Percentiles rank a stretch among this genome's conserved stretches.
These are phyloP conservation scores for Montifringilla adamsi DNA, from an alignment of 2,113 vertebrate species.

Conservation along the genomic window DNA sequence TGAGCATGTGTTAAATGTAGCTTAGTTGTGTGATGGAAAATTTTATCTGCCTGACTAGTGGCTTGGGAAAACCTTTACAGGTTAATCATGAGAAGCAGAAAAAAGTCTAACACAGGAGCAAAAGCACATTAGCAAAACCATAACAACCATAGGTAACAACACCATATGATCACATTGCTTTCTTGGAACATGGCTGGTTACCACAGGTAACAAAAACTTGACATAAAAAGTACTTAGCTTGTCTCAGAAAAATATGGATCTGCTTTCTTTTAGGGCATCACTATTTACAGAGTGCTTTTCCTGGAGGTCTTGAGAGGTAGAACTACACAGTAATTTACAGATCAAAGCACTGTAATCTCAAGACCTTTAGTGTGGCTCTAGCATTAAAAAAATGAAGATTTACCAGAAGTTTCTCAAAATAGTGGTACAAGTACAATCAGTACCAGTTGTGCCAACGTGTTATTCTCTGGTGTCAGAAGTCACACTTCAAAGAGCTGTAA, in stretches of 20 bases:
- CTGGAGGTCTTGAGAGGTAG: neutral
- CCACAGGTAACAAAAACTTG: slow-evolving; percentile 7
- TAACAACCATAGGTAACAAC: slow-evolving; percentile 4
- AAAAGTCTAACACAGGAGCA: neutral
- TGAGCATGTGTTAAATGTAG: neutral
- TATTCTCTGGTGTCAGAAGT: neutral
- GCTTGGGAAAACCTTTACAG: neutral
- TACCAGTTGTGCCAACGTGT: neutral
- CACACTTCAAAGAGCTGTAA: neutral
- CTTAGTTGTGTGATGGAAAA: neutral
- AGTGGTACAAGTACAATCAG: neutral
- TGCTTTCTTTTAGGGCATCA: neutral
- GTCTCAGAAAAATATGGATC: neutral
- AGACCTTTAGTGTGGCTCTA: neutral
- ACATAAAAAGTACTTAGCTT: neutral
- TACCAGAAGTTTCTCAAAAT: neutral
- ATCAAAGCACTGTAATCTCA: neutral
- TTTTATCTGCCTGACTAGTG: neutral
- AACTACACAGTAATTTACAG: neutral
- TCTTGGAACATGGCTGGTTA: slow-evolving; percentile 5
- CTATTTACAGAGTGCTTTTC: neutral
- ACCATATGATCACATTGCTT: neutral
- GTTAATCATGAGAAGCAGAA: neutral
- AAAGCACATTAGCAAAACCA: slow-evolving; percentile 28
- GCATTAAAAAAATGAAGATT: neutral